phyloP scores from a whole-genome alignment of 2,113 vertebrate genomes.

The Ochotona curzoniae region DNA sequence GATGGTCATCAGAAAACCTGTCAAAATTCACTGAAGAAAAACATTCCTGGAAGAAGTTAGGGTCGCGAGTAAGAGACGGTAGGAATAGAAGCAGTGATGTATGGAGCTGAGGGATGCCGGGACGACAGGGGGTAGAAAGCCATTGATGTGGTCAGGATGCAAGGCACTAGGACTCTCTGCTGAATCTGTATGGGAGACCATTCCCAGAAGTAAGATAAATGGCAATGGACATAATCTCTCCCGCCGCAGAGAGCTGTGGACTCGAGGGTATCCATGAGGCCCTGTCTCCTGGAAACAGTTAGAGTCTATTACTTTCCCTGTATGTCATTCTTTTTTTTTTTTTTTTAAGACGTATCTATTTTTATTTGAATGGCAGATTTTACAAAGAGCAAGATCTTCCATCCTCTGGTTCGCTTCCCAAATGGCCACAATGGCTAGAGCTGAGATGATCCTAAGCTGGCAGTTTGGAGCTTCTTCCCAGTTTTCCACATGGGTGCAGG shows the following conservation, averaged over 20 bases:
- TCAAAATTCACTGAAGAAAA: background rate
- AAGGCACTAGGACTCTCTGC: background rate
- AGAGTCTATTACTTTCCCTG: background rate
- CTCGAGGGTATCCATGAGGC: background rate
- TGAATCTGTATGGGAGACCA: background rate
- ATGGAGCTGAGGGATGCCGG: too few relatives aligned
- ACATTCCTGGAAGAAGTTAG: conserved; percentile 37
- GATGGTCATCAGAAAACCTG: conserved; percentile 9
- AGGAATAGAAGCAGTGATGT: background rate
- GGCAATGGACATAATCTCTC: background rate
- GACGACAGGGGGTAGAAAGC: too few relatives aligned
- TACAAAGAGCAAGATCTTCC: too few relatives aligned
- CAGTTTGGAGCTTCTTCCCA: too few relatives aligned
- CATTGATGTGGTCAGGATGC: background rate
- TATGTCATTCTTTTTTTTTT: too few relatives aligned
- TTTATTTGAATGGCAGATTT: too few relatives aligned
- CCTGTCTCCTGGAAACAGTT: background rate
- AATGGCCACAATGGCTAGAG: too few relatives aligned
- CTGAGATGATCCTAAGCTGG: too few relatives aligned
- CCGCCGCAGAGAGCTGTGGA: background rate
- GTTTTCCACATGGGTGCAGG: too few relatives aligned
- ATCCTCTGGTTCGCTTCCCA: too few relatives aligned
- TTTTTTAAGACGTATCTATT: too few relatives aligned
- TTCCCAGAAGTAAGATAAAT: conserved; percentile 36
- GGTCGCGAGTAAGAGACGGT: conserved; percentile 34